These are phyloP conservation scores for Blennius ocellaris DNA, from an alignment of 2,113 vertebrate species.

Conservation along the genomic window DNA sequence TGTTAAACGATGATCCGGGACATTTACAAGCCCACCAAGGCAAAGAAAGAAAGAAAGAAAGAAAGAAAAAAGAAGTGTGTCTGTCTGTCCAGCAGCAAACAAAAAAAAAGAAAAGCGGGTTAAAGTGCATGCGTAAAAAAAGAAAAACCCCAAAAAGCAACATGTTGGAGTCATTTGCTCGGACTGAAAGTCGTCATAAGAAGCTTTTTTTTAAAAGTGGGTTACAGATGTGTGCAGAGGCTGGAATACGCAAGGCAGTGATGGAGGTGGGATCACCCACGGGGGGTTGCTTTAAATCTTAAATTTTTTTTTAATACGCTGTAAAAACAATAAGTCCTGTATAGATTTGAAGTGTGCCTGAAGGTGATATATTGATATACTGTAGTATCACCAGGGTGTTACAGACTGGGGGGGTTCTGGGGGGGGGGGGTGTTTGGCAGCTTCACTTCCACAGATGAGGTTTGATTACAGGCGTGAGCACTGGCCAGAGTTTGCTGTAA, in stretches of 20 bases:
- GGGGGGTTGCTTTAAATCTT: neutral
- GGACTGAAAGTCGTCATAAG: neutral
- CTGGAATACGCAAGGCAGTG: conserved; percentile 32
- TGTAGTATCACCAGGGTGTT: no score
- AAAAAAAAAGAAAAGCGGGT: neutral
- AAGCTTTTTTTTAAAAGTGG: conserved; percentile 18
- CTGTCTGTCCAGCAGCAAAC: neutral
- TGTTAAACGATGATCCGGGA: conserved; percentile 14
- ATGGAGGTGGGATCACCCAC: neutral
- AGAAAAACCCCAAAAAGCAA: neutral
- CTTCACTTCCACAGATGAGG: no score
- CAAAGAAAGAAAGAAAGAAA: neutral
- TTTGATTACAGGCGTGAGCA: no score
- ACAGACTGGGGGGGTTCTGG: no score
- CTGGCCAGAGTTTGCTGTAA: no score
- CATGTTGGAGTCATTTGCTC: conserved; percentile 39
- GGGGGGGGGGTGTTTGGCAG: no score
- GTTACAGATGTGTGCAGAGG: conserved; percentile 57
- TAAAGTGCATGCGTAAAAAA: neutral
- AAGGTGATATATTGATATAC: no score
- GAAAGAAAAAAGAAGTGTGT: neutral
- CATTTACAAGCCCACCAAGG: neutral
- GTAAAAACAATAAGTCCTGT: neutral
- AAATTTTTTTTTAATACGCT: conserved; percentile 16
- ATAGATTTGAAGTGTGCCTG: neutral